Conservation (phyloP, 1,140 invertebrate genomes). For the Ooceraea biroi region DNA sequence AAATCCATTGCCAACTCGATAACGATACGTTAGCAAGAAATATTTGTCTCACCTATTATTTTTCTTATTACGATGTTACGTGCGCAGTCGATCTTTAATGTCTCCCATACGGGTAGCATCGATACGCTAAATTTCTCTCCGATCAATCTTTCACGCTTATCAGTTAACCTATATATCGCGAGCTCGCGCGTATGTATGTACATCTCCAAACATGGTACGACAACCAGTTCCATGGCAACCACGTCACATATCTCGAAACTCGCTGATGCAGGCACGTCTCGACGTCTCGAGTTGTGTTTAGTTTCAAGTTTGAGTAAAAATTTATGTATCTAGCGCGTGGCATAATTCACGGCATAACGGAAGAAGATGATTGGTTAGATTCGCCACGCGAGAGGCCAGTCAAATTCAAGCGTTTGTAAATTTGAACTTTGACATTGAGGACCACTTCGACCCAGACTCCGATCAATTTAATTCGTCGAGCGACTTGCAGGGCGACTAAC, state of each 20-base stretch:
- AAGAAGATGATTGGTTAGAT: neutral
- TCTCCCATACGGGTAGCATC: too few relatives aligned
- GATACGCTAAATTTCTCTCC: too few relatives aligned
- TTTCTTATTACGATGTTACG: too few relatives aligned
- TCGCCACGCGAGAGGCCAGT: too few relatives aligned
- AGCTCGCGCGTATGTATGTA: too few relatives aligned
- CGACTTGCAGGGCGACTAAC: too few relatives aligned
- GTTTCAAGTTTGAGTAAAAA: neutral
- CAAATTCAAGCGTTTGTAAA: too few relatives aligned
- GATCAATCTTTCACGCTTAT: too few relatives aligned
- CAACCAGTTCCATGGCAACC: conserved; percentile 2
- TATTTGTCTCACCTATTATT: neutral
- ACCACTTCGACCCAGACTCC: too few relatives aligned
- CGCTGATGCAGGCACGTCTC: conserved; percentile 38
- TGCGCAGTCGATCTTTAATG: too few relatives aligned
- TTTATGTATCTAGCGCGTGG: neutral
- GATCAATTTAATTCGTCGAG: too few relatives aligned
- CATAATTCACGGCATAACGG: neutral
- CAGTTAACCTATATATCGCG: neutral
- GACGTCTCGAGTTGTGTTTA: neutral
- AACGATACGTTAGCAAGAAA: neutral
- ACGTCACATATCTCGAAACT: conserved; percentile 15
- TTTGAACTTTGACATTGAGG: too few relatives aligned
- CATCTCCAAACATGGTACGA: neutral
- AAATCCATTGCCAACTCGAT: neutral